These are phyloP conservation scores for Drosophila rubida DNA, from an alignment of 2,888 invertebrate genomes.

Conservation along the genomic window DNA sequence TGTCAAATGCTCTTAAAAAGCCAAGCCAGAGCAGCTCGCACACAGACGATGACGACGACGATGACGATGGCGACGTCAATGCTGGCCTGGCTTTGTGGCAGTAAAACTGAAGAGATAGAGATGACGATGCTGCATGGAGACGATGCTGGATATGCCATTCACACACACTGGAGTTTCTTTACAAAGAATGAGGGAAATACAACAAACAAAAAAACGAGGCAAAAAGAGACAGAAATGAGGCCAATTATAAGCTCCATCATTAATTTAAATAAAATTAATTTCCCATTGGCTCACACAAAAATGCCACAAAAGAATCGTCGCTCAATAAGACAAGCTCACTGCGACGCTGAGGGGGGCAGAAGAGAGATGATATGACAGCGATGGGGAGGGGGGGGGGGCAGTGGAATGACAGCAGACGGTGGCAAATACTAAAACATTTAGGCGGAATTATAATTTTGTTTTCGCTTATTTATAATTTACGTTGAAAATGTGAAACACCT, in stretches of 20 bases:
- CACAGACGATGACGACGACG: neutral
- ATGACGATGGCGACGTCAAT: slow-evolving; percentile 15
- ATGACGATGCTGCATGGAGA: slow-evolving; percentile 12
- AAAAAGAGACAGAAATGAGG: slow-evolving; percentile 61
- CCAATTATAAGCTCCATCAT: slow-evolving; percentile 78
- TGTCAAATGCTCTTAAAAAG: slow-evolving; percentile 77
- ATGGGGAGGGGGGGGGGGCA: neutral
- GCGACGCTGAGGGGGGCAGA: neutral
- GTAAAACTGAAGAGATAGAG: slow-evolving; percentile 27
- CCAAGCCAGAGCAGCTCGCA: slow-evolving; percentile 43
- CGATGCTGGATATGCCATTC: slow-evolving; percentile 41
- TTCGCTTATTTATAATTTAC: slow-evolving; percentile 77
- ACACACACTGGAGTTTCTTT: slow-evolving; percentile 52
- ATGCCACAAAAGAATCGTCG: slow-evolving; percentile 60
- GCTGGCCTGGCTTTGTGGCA: slow-evolving; percentile 34
- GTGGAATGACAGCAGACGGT: slow-evolving; percentile 57
- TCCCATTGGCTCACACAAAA: slow-evolving; percentile 46
- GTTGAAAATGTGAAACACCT: slow-evolving; percentile 81
- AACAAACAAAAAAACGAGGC: slow-evolving; percentile 19
- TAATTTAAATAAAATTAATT: slow-evolving; percentile 79
- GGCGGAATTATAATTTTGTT: slow-evolving; percentile 72
- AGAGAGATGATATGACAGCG: neutral
- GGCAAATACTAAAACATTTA: slow-evolving; percentile 77
- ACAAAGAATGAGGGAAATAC: slow-evolving; percentile 21
- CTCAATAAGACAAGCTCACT: slow-evolving; percentile 27